Percentiles rank a stretch among this genome's conserved stretches.
Conservation (phyloP, 1,140 invertebrate genomes). For the Arctopsyche grandis region DNA sequence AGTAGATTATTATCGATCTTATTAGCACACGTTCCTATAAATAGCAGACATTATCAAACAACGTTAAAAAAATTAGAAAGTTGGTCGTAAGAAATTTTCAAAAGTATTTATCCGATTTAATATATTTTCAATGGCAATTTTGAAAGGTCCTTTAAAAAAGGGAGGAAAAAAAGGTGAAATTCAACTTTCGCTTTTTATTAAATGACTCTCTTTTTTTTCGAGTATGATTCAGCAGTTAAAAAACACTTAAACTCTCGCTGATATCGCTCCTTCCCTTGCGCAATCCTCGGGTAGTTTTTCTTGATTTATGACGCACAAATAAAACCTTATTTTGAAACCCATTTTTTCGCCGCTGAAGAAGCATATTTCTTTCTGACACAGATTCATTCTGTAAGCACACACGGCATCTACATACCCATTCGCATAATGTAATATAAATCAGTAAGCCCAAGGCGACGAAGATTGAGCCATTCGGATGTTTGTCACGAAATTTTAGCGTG, state of each 20-base stretch:
- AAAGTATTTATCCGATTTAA: too few relatives aligned
- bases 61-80: too few relatives aligned
- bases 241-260: slow-evolving; percentile 37
- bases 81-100: too few relatives aligned
- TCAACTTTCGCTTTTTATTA: slow-evolving; percentile 13
- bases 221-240: slow-evolving; percentile 40
- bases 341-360: slow-evolving; percentile 13
- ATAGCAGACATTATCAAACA: too few relatives aligned
- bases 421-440: slow-evolving; percentile 8
- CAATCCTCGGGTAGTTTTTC: slow-evolving; percentile 37
- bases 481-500: background rate
- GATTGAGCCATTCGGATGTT: background rate
- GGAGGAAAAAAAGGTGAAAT: background rate
- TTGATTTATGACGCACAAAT: slow-evolving; percentile 46
- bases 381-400: background rate
- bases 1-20: too few relatives aligned
- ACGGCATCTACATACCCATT: background rate
- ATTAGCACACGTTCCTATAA: too few relatives aligned
- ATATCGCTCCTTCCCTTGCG: slow-evolving; percentile 36
- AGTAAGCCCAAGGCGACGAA: background rate
- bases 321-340: slow-evolving; percentile 33
- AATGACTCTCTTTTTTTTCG: slow-evolving; percentile 26
- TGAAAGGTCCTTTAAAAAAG: background rate
- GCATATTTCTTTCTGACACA: slow-evolving; percentile 7
- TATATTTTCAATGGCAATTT: too few relatives aligned